Conservation (phyloP, 2,113 vertebrate species). For the Bos javanicus region DNA sequence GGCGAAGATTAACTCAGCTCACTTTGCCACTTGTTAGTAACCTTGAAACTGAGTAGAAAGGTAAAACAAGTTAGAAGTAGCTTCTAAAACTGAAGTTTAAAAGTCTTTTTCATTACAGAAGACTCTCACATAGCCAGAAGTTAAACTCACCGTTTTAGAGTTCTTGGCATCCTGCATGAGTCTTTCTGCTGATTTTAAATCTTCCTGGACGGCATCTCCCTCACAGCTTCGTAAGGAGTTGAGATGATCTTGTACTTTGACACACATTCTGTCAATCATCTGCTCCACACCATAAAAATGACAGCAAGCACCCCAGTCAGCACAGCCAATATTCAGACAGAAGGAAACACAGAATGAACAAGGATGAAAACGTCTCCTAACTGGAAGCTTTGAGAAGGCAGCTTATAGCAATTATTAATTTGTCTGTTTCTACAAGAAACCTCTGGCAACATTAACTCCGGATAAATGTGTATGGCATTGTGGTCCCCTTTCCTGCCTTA, state of each 20-base stretch:
- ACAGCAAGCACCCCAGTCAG: neutral
- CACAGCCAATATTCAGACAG: accelerated
- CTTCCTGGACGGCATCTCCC: constrained; percentile 89
- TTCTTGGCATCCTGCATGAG: constrained; percentile 96
- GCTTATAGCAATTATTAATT: neutral
- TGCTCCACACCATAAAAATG: constrained; percentile 67
- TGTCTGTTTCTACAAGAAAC: neutral
- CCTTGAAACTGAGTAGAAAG: neutral
- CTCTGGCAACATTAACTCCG: neutral
- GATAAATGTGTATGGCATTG: neutral
- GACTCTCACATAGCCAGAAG: neutral
- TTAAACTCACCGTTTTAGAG: constrained; percentile 92
- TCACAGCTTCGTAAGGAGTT: constrained; percentile 93
- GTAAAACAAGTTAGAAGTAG: neutral
- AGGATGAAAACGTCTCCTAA: neutral
- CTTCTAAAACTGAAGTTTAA: neutral
- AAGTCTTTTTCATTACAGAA: neutral
- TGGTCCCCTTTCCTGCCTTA: neutral
- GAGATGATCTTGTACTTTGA: constrained; percentile 98
- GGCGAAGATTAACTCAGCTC: neutral
- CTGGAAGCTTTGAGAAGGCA: neutral
- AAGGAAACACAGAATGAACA: neutral
- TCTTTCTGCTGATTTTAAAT: constrained; percentile 92
- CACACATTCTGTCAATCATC: constrained; percentile 98
- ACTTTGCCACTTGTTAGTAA: neutral